Conservation (phyloP, 2,113 vertebrate genomes). For the Lucifuga dentata region DNA sequence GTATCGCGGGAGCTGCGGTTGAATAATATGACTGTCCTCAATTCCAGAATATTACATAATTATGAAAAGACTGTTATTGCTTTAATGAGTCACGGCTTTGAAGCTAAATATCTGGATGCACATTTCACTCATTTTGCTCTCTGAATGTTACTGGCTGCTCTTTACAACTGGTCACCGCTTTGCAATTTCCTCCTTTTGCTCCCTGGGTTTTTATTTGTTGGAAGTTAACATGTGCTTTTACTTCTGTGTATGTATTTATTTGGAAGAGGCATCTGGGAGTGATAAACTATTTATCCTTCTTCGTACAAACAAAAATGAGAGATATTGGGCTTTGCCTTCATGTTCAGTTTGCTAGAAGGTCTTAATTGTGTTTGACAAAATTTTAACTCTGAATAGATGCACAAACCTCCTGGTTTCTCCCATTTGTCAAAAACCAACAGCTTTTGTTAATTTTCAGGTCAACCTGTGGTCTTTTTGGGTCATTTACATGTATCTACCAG, state of each 20-base stretch:
- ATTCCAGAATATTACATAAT: conserved; percentile 56
- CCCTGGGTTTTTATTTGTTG: not conserved
- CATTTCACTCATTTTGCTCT: conserved; percentile 19
- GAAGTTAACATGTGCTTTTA: conserved; percentile 55
- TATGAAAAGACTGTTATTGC: conserved; percentile 20
- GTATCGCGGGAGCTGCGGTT: conserved; percentile 21
- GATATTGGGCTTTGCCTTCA: conserved; percentile 2
- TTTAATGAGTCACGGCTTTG: conserved; percentile 39
- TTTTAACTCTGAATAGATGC: conserved; percentile 16
- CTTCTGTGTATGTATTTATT: conserved; percentile 41
- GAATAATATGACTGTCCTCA: conserved; percentile 15
- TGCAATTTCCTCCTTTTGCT: conserved; percentile 37
- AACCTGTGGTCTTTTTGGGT: not conserved
- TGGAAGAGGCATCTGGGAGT: conserved; percentile 30
- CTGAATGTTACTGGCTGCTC: conserved; percentile 17
- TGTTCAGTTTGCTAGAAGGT: conserved; percentile 15
- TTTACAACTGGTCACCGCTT: conserved; percentile 37
- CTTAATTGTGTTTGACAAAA: conserved; percentile 18
- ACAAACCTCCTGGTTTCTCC: not conserved
- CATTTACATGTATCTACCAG: conserved; percentile 1
- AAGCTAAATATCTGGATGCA: conserved; percentile 4
- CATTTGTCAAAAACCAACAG: conserved; percentile 14
- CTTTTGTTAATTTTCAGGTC: conserved; percentile 10
- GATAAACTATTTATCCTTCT: conserved; percentile 37
- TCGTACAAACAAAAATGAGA: conserved; percentile 20